Conservation (phyloP, 2,797 vertebrate genomes). For the Pachyuromys duprasi region DNA sequence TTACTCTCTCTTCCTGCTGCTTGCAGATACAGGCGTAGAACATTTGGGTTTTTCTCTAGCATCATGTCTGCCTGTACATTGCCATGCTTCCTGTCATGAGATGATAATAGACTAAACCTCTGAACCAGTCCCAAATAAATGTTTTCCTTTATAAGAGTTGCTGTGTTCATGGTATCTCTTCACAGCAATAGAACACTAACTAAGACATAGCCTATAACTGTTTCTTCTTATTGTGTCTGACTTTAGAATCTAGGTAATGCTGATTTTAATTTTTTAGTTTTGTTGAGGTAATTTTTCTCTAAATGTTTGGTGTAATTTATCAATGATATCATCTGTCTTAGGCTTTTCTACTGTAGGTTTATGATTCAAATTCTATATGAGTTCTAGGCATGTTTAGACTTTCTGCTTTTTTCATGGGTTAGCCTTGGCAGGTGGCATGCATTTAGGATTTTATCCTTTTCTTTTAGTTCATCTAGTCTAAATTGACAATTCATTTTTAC, state of each 20-base stretch:
- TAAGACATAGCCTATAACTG: neutral
- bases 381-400: neutral
- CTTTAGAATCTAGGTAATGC: neutral
- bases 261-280: neutral
- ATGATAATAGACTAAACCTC: neutral
- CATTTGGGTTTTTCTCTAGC: neutral
- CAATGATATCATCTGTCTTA: neutral
- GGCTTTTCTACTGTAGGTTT: neutral
- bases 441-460: neutral
- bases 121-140: neutral
- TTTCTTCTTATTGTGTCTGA: neutral
- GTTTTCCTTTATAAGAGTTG: neutral
- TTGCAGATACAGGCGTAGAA: neutral
- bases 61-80: neutral
- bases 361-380: neutral
- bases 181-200: neutral
- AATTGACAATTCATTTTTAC: constrained; percentile 43
- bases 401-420: neutral
- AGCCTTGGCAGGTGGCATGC: neutral
- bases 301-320: neutral
- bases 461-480: neutral
- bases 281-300: neutral
- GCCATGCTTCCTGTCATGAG: neutral
- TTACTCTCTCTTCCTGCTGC: neutral
- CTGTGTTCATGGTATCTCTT: neutral